Percentiles rank a stretch among this genome's conserved stretches.
phyloP scores from a whole-genome alignment of 1,140 invertebrate species.

The Zaprionus lachaisei region DNA sequence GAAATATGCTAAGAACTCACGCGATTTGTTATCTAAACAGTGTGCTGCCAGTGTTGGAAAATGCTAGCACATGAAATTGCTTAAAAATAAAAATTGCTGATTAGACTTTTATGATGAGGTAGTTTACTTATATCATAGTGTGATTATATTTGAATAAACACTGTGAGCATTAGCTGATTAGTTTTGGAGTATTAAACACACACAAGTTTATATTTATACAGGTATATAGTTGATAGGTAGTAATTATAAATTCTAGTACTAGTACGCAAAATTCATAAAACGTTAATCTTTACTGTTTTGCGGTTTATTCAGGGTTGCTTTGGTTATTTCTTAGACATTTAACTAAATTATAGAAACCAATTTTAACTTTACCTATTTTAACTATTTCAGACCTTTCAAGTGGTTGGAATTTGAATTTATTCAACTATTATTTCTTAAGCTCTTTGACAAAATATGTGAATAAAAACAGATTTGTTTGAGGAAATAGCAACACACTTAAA shows the following conservation, averaged over 20 bases:
- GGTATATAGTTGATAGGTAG: neutral
- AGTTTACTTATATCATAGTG: neutral
- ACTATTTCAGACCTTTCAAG: no score
- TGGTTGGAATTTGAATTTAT: no score
- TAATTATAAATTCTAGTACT: neutral
- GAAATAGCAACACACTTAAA: no score
- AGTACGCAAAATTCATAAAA: neutral
- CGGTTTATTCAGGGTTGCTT: neutral
- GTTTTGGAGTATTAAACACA: neutral
- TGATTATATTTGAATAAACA: neutral
- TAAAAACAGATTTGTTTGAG: no score
- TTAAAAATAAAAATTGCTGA: neutral
- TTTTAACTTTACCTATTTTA: no score
- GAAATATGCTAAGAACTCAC: conserved; percentile 32
- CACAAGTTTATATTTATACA: no score
- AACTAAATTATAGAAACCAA: no score
- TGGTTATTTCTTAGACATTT: neutral
- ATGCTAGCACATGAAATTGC: neutral
- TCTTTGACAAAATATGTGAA: no score
- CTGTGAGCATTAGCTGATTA: neutral
- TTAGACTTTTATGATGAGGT: neutral
- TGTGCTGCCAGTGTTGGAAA: conserved; percentile 1
- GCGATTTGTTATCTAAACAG: conserved; percentile 25
- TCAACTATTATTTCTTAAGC: no score
- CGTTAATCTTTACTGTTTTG: neutral